Conservation (phyloP, 2,113 vertebrate species). For the Forbesichthys papilliferus region DNA sequence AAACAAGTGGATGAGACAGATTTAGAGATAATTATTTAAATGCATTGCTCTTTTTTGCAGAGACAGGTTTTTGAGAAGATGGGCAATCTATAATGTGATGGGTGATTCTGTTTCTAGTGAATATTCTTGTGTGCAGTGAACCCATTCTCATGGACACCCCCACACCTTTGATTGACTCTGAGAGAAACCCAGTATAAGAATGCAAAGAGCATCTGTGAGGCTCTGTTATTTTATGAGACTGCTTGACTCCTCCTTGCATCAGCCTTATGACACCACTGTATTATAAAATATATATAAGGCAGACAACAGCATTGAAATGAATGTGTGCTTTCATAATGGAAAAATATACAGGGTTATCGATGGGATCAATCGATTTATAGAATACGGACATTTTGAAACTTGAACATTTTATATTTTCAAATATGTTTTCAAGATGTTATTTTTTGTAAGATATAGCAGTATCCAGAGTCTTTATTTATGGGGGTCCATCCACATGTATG, state of each 20-base stretch:
- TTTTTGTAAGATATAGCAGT: too few species aligned
- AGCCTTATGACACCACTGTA: too few species aligned
- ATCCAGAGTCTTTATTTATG: neutral
- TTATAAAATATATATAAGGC: neutral
- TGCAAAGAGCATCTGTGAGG: slow-evolving; percentile 21
- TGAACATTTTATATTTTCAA: neutral
- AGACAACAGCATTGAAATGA: slow-evolving; percentile 24
- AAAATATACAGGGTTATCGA: slow-evolving; percentile 17
- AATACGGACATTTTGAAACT: neutral
- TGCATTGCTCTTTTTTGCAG: slow-evolving; percentile 52
- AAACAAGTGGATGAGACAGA: slow-evolving; percentile 60
- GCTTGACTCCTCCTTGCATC: neutral
- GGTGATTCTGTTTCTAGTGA: slow-evolving; percentile 52
- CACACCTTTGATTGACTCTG: slow-evolving; percentile 59
- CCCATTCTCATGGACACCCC: slow-evolving; percentile 53
- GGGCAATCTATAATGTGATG: slow-evolving; percentile 18
- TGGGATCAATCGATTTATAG: slow-evolving; percentile 17
- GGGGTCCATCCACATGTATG: neutral
- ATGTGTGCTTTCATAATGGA: slow-evolving; percentile 23
- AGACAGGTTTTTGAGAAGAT: slow-evolving; percentile 33
- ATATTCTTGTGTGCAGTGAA: slow-evolving; percentile 67
- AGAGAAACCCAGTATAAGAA: slow-evolving; percentile 42
- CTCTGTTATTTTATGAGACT: slow-evolving; percentile 17
- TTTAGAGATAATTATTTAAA: slow-evolving; percentile 63
- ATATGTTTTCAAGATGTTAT: too few species aligned